Conservation (phyloP, 2,888 invertebrate species). For the Perithous albicinctus region DNA sequence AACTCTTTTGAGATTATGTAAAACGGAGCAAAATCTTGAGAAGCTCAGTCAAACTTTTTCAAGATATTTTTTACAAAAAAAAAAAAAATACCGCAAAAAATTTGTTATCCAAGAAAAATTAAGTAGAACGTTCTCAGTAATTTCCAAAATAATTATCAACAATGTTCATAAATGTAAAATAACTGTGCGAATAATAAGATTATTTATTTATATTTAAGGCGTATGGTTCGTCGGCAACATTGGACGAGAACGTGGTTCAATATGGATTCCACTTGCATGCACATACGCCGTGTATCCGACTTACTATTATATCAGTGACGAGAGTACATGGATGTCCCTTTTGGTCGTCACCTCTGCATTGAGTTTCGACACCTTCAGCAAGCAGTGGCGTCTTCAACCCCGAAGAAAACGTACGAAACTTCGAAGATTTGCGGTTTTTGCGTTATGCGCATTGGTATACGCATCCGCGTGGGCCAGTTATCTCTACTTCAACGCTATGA, state of each 20-base stretch:
- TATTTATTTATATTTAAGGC: conserved; percentile 86
- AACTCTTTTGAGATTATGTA: no score
- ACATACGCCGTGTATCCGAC: conserved; percentile 89
- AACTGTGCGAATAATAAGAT: neutral
- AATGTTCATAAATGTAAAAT: neutral
- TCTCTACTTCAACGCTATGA: conserved; percentile 94
- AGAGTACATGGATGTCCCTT: conserved; percentile 89
- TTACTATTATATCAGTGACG: conserved; percentile 91
- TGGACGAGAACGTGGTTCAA: conserved; percentile 91
- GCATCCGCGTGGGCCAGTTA: conserved; percentile 91
- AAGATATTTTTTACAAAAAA: no score
- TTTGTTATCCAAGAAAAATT: no score
- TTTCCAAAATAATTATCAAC: neutral
- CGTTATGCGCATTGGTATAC: conserved; percentile 89
- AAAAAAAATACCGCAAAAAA: no score
- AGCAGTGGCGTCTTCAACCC: conserved; percentile 91
- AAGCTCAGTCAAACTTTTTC: no score
- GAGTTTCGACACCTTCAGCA: conserved; percentile 91
- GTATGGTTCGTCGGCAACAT: conserved; percentile 96
- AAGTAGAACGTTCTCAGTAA: no score
- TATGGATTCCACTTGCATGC: conserved; percentile 89
- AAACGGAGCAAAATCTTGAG: no score
- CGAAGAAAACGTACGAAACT: conserved; percentile 83
- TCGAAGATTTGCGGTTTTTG: conserved; percentile 87
- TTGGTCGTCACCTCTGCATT: conserved; percentile 89